phyloP scores from a whole-genome alignment of 35 echinoderm and acorn worm genomes.

The Apostichopus parvimensis region DNA sequence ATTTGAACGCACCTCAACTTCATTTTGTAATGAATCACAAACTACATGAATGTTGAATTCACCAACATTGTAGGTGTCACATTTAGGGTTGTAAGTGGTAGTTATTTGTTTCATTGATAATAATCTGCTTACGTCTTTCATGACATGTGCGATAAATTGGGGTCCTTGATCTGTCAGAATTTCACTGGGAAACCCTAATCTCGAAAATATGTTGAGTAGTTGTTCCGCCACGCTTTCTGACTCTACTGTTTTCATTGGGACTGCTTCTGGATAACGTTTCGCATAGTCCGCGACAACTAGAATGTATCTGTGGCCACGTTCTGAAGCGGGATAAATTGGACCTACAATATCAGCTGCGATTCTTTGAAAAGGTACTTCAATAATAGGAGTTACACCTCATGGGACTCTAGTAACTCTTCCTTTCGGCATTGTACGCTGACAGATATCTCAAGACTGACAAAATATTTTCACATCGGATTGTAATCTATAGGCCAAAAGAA shows the following conservation, averaged over 20 bases:
- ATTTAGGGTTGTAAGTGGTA: conserved; percentile 52
- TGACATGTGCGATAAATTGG: neutral
- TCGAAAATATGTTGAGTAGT: conserved; percentile 55
- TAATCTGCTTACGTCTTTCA: neutral
- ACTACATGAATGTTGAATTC: too few species aligned
- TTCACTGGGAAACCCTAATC: neutral
- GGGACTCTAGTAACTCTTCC: too few species aligned
- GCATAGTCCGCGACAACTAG: conserved; percentile 49
- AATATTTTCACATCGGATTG: too few species aligned
- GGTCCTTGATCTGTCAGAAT: neutral
- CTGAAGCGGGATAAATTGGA: conserved; percentile 15
- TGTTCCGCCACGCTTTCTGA: conserved; percentile 61
- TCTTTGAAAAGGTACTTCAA: neutral
- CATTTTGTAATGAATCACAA: too few species aligned
- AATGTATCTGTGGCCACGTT: conserved; percentile 32
- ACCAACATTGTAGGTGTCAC: conserved; percentile 22
- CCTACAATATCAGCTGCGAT: conserved; percentile 54
- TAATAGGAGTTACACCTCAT: too few species aligned
- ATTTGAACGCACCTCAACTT: too few species aligned
- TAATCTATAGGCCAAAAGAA: too few species aligned
- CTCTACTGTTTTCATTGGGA: neutral
- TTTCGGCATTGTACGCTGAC: too few species aligned
- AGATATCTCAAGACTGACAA: too few species aligned
- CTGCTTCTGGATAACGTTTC: conserved; percentile 30
- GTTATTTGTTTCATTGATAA: conserved; percentile 30